Conservation (phyloP, 1,140 invertebrate species). For the Saccostrea glomerata region DNA sequence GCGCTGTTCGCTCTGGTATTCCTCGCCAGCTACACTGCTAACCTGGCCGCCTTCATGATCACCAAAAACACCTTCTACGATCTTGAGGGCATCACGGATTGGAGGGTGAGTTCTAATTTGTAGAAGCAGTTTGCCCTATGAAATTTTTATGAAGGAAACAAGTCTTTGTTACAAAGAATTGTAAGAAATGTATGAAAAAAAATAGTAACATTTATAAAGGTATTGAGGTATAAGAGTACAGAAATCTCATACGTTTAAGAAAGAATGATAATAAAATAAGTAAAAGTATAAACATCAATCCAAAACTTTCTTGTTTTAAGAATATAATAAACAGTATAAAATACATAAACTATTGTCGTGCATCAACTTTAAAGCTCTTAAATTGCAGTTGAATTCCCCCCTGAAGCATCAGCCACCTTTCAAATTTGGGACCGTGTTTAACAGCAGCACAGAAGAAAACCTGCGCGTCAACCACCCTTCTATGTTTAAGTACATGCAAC, state of each 20-base stretch:
- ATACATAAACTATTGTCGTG: no score
- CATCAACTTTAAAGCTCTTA: background rate
- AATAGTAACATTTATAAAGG: no score
- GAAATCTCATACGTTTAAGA: no score
- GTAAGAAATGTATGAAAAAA: no score
- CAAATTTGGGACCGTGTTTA: slow-evolving; percentile 97
- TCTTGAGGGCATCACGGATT: slow-evolving; percentile 94
- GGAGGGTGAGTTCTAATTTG: slow-evolving; percentile 79
- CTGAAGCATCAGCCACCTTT: slow-evolving; percentile 93
- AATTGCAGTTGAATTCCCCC: slow-evolving; percentile 87
- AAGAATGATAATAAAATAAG: no score
- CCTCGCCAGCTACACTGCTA: slow-evolving; percentile 81
- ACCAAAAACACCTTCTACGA: slow-evolving; percentile 98
- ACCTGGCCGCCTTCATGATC: slow-evolving; percentile 98
- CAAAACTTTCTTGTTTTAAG: no score
- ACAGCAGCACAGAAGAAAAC: slow-evolving; percentile 97
- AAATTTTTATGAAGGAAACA: no score
- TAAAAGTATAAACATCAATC: no score
- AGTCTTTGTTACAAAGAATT: no score
- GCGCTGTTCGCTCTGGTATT: slow-evolving; percentile 92
- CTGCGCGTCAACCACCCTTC: slow-evolving; percentile 87
- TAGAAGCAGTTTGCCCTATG: no score
- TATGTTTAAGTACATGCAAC: slow-evolving; percentile 95
- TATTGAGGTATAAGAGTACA: no score
- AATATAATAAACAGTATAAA: no score